phyloP scores from a whole-genome alignment of 2,797 vertebrate genomes.

The Podarcis lilfordi region DNA sequence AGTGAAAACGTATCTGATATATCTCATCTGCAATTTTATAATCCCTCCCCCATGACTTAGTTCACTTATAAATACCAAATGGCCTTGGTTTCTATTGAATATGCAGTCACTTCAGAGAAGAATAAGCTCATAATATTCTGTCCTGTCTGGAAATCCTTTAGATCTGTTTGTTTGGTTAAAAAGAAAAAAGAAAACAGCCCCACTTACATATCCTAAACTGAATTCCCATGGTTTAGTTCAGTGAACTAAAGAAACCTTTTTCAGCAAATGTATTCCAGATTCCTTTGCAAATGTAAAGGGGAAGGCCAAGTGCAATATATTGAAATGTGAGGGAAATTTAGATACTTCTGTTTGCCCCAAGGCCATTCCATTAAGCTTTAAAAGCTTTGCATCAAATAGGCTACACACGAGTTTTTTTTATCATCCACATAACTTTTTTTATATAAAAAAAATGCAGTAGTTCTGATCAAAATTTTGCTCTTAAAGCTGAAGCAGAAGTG shows the following conservation, averaged over 20 bases:
- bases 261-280: constrained; percentile 14
- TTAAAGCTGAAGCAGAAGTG: background rate
- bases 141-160: constrained; percentile 38
- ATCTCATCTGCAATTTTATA: background rate
- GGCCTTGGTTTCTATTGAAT: background rate
- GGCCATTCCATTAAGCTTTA: constrained; percentile 8
- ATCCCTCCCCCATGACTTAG: background rate
- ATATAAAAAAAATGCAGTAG: background rate
- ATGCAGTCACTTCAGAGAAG: constrained; percentile 21
- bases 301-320: constrained; percentile 31
- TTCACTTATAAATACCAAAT: background rate
- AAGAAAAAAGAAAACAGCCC: background rate
- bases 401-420: background rate
- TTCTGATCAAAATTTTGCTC: background rate
- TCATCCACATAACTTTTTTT: background rate
- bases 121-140: constrained; percentile 48
- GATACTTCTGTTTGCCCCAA: background rate
- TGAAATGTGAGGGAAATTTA: constrained; percentile 10
- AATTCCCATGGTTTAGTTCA: constrained; percentile 45
- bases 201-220: constrained; percentile 45
- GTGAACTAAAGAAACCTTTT: constrained; percentile 13
- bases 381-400: background rate
- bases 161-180: constrained; percentile 42
- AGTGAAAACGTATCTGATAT: background rate
- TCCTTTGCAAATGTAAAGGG: constrained; percentile 14